Evolutionary conservation across 2,888 invertebrate genomes (phyloP).

Genomic region (Amiota minor): DNA sequence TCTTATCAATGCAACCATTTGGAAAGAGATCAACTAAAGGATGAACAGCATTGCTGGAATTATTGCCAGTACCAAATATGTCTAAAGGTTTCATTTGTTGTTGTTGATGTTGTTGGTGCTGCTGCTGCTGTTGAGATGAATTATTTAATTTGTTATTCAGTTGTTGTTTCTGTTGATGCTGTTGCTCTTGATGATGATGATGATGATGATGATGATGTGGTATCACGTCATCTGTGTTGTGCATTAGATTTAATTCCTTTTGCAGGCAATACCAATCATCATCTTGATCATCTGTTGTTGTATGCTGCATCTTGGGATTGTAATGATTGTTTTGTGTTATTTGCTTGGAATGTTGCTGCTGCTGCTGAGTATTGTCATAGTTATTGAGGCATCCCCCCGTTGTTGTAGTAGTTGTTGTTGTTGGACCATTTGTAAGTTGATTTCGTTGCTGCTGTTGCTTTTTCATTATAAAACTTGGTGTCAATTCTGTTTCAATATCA

Average conservation of each 20-base stretch:
- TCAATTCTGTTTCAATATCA: conserved; percentile 73
- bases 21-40: conserved; percentile 71
- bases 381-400: conserved; percentile 31
- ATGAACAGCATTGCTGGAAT: conserved; percentile 42
- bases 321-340: conserved; percentile 39
- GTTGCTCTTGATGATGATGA: conserved; percentile 43
- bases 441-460: conserved; percentile 49
- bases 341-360: conserved; percentile 38
- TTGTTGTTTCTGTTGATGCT: conserved; percentile 38
- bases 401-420: conserved; percentile 1
- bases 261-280: conserved; percentile 82
- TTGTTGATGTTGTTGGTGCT: conserved; percentile 52
- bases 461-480: conserved; percentile 73
- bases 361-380: conserved; percentile 40
- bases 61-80: conserved; percentile 44
- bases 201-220: conserved; percentile 38
- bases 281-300: conserved; percentile 74
- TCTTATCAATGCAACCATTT: conserved; percentile 69
- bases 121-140: conserved; percentile 39
- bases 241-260: conserved; percentile 77
- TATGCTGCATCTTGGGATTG: conserved; percentile 41
- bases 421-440: background rate
- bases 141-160: conserved; percentile 30
- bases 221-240: conserved; percentile 43
- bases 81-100: conserved; percentile 49